Conservation (phyloP, 2,888 invertebrate genomes). For the Papilio elwesi region DNA sequence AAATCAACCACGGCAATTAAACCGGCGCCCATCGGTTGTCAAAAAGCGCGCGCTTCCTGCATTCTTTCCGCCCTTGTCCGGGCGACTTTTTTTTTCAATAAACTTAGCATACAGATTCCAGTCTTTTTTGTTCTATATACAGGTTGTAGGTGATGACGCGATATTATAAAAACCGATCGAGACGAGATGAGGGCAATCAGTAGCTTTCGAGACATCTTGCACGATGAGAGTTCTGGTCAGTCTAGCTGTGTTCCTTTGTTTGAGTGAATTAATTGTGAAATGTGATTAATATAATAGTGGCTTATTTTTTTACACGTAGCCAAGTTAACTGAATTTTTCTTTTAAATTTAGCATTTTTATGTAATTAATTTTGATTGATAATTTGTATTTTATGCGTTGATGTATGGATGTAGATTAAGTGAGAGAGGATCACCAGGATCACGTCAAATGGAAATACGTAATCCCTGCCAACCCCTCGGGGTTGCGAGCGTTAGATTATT, state of each 20-base stretch:
- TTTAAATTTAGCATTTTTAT: background rate
- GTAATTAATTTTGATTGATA: background rate
- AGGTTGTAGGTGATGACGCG: constrained; percentile 47
- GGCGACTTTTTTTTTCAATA: constrained; percentile 52
- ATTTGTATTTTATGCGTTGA: no score
- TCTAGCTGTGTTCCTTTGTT: constrained; percentile 46
- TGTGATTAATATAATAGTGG: constrained; percentile 20
- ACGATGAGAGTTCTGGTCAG: constrained; percentile 80
- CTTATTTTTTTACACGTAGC: constrained; percentile 23
- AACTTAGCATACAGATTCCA: constrained; percentile 53
- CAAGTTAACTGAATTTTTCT: background rate
- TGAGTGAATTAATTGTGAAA: constrained; percentile 40
- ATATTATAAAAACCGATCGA: constrained; percentile 69
- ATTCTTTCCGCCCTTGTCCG: constrained; percentile 67
- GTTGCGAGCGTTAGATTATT: no score
- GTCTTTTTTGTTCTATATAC: constrained; percentile 58
- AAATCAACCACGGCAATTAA: constrained; percentile 41
- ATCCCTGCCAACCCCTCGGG: no score
- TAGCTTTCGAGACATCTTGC: constrained; percentile 68
- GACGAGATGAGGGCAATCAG: constrained; percentile 63
- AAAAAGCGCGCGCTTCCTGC: constrained; percentile 76
- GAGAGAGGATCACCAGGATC: no score
- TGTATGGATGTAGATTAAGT: no score
- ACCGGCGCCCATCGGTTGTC: constrained; percentile 58
- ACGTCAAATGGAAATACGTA: no score